Percentiles rank a stretch among this genome's conserved stretches.
Evolutionary conservation across 2,888 invertebrate genomes (phyloP).

Genomic region (Augochlorella aurata): DNA sequence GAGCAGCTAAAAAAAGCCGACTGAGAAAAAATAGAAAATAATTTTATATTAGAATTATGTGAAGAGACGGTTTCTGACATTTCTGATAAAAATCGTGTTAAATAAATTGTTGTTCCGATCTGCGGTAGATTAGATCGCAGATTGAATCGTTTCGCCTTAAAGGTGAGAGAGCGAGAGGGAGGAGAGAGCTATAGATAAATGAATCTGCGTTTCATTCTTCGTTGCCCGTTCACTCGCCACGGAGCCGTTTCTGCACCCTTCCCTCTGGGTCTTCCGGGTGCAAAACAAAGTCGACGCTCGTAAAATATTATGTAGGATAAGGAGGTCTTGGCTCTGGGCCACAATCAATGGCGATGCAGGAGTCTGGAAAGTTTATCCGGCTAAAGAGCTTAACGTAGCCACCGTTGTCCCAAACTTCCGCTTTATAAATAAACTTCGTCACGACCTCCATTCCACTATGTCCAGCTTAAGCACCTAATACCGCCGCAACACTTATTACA

Average conservation of each 20-base stretch:
- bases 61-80: too few relatives aligned
- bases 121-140: too few relatives aligned
- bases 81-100: too few relatives aligned
- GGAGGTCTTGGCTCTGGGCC: conserved; percentile 74
- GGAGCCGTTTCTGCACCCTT: conserved; percentile 22
- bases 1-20: too few relatives aligned
- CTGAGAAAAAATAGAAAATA: too few relatives aligned
- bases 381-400: conserved; percentile 70
- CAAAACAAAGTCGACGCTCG: conserved; percentile 69
- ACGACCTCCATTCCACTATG: conserved; percentile 56
- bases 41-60: too few relatives aligned
- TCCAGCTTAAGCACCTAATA: conserved; percentile 58
- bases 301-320: conserved; percentile 77
- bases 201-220: conserved; percentile 33
- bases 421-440: conserved; percentile 74
- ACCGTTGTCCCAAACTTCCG: conserved; percentile 64
- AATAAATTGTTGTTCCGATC: too few relatives aligned
- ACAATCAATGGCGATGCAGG: conserved; percentile 76
- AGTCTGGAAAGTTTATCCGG: conserved; percentile 77
- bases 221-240: conserved; percentile 32
- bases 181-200: conserved; percentile 21
- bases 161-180: neutral
- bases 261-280: conserved; percentile 29
- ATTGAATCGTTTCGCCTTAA: too few relatives aligned
- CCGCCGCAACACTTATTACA: conserved; percentile 31